These are phyloP conservation scores for Fistularia tabacaria DNA, from an alignment of 2,797 vertebrate genomes.

Conservation along the genomic window DNA sequence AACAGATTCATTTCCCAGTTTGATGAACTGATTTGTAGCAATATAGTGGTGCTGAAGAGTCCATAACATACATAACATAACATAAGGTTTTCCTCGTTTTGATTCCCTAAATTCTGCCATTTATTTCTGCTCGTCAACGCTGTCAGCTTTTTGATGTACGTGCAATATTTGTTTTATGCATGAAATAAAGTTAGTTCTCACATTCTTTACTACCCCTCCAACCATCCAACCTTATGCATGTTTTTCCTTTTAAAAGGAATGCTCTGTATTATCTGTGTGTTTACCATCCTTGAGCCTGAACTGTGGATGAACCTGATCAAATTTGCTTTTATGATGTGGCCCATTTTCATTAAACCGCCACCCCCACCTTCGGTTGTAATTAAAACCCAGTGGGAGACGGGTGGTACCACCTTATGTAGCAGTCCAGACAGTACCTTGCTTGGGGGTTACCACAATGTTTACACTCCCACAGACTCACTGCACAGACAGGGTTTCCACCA, in stretches of 20 bases:
- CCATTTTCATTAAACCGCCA: conserved; percentile 61
- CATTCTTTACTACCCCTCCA: too few species aligned
- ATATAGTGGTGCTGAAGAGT: too few species aligned
- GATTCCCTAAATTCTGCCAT: too few species aligned
- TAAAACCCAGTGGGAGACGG: conserved; percentile 68
- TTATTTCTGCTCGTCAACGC: too few species aligned
- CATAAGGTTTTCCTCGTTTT: too few species aligned
- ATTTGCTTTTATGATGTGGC: conserved; percentile 65
- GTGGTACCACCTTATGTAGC: conserved; percentile 63
- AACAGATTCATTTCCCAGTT: too few species aligned
- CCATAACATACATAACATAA: too few species aligned
- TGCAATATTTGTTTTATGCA: too few species aligned
- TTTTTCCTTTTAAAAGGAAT: neutral
- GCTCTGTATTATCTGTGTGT: conserved; percentile 45
- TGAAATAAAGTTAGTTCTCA: too few species aligned
- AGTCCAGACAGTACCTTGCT: conserved; percentile 63
- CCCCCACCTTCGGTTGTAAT: conserved; percentile 50
- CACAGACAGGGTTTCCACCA: conserved; percentile 35
- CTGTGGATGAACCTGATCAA: conserved; percentile 62
- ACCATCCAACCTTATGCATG: too few species aligned
- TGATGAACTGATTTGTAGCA: too few species aligned
- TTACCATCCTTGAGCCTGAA: conserved; percentile 65
- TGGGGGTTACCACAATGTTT: conserved; percentile 65
- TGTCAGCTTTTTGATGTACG: too few species aligned
- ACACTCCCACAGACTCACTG: conserved; percentile 53